A percentile compares a stretch with the other conserved stretches of the same genome.
Evolutionary conservation across 2,113 vertebrate genomes (phyloP).

Genomic region (Coturnix japonica): DNA sequence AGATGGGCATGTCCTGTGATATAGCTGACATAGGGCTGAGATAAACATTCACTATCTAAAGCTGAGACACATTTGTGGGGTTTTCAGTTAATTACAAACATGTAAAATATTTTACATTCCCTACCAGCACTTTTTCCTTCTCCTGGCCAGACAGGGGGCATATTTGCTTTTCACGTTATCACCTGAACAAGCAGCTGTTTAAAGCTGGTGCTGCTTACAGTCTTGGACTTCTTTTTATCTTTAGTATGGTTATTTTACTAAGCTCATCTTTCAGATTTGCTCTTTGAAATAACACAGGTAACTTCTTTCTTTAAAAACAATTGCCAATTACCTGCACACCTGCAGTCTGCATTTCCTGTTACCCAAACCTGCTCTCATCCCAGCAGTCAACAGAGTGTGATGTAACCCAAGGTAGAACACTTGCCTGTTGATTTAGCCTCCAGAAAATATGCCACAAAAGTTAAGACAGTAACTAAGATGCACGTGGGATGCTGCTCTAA

Average conservation of each 20-base stretch:
- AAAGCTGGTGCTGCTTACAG: background rate
- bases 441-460: background rate
- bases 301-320: background rate
- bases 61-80: background rate
- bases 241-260: background rate
- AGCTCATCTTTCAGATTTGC: background rate
- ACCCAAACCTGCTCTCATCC: background rate
- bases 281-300: background rate
- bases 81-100: background rate
- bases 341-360: background rate
- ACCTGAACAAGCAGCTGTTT: background rate
- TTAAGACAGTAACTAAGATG: background rate
- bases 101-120: background rate
- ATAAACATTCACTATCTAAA: background rate
- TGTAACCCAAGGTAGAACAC: background rate
- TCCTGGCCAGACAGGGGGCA: background rate
- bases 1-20: background rate
- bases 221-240: background rate
- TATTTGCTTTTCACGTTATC: background rate
- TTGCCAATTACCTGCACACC: background rate
- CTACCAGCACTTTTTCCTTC: background rate
- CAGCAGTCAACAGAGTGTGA: background rate
- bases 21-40: background rate
- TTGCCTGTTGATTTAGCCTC: background rate
- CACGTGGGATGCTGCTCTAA: background rate